A percentile compares a stretch with the other conserved stretches of the same genome.
Evolutionary conservation across 2,113 vertebrate species (phyloP).

Genomic region (Otis tarda): DNA sequence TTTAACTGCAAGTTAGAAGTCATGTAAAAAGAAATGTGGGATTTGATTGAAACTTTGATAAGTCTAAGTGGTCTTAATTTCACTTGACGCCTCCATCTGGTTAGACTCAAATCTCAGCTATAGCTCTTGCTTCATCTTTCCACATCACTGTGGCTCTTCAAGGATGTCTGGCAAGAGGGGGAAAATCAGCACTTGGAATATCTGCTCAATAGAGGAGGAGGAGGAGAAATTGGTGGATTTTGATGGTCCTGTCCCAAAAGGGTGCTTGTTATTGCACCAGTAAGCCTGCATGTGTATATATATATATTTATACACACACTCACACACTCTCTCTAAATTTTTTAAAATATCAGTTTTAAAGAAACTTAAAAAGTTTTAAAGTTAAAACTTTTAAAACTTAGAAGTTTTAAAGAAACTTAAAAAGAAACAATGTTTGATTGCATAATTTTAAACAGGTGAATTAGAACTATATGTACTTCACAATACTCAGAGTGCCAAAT

Average conservation of each 20-base stretch:
- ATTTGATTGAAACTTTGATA: not conserved
- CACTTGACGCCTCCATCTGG: not conserved
- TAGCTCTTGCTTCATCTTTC: not conserved
- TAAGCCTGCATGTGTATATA: not conserved
- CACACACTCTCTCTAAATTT: not conserved
- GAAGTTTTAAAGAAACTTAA: no score
- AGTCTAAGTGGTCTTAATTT: not conserved
- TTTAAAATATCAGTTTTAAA: not conserved
- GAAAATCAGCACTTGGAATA: not conserved
- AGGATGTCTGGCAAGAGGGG: not conserved
- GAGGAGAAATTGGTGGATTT: not conserved
- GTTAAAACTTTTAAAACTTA: no score
- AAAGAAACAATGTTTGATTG: not conserved
- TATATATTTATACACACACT: no score
- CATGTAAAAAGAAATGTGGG: not conserved
- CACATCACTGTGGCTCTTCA: not conserved
- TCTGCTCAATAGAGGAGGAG: not conserved
- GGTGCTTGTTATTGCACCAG: rapidly evolving
- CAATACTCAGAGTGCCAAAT: not conserved
- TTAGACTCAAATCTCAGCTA: not conserved
- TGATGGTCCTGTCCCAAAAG: not conserved
- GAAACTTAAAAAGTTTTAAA: no score
- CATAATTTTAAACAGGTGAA: not conserved
- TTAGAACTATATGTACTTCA: not conserved
- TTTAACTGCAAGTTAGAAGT: not conserved